These are phyloP conservation scores for Chionodraco myersi DNA, from an alignment of 2,113 vertebrate species.

Conservation along the genomic window DNA sequence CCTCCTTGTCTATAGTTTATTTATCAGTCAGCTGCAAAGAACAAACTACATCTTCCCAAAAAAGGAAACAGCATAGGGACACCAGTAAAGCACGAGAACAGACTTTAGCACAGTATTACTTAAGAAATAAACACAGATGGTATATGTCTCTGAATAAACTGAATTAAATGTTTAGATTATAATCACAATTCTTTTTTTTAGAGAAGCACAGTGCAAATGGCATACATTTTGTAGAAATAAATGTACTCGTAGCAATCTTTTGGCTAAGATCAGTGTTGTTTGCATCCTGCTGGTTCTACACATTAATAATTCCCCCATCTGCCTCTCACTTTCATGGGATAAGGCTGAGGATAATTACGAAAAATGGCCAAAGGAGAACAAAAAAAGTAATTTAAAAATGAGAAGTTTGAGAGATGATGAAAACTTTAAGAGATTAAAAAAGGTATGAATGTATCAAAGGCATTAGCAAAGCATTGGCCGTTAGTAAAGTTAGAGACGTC, in stretches of 20 bases:
- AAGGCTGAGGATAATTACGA: background rate
- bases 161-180: too few species aligned
- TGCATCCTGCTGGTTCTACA: background rate
- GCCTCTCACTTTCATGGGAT: background rate
- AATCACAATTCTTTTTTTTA: background rate
- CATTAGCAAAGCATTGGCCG: background rate
- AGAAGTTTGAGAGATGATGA: background rate
- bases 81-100: slow-evolving; percentile 2
- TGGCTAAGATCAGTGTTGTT: background rate
- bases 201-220: background rate
- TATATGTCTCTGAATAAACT: too few species aligned
- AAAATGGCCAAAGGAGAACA: background rate
- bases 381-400: background rate
- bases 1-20: slow-evolving; percentile 80
- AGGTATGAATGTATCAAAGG: background rate
- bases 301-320: background rate
- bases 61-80: slow-evolving; percentile 36
- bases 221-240: background rate
- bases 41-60: slow-evolving; percentile 62
- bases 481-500: background rate
- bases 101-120: background rate
- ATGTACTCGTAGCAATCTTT: background rate
- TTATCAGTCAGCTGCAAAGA: slow-evolving; percentile 73
- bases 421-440: background rate
- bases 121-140: background rate